Conservation (phyloP, 1,140 invertebrate genomes). For the Caenorhabditis remanei region DNA sequence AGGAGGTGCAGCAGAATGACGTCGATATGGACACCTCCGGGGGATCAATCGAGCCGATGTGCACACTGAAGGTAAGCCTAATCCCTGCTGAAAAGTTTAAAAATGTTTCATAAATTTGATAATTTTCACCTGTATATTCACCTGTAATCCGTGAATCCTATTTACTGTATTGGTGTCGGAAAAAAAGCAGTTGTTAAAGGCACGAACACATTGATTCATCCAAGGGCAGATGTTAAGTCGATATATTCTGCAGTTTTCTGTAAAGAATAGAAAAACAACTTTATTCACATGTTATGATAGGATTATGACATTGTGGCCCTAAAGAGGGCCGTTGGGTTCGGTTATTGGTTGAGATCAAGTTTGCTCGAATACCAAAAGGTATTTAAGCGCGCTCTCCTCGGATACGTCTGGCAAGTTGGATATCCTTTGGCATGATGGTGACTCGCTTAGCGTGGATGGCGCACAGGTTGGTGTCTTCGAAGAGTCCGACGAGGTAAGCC, state of each 20-base stretch:
- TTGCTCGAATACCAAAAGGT: constrained; percentile 5
- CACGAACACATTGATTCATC: no score
- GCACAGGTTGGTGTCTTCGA: constrained; percentile 92
- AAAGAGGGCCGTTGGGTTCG: constrained; percentile 71
- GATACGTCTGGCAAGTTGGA: constrained; percentile 87
- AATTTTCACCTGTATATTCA: no score
- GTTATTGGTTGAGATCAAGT: not conserved
- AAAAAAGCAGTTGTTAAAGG: no score
- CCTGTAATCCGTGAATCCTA: no score
- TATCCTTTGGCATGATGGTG: constrained; percentile 95
- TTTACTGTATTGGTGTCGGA: no score
- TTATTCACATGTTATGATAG: no score
- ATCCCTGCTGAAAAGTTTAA: no score
- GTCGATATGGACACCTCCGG: constrained; percentile 60
- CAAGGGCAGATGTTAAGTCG: no score
- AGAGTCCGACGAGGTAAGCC: constrained; percentile 88
- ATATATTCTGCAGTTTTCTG: no score
- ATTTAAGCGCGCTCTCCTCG: constrained; percentile 81
- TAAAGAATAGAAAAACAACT: no score
- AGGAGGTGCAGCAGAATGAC: not conserved
- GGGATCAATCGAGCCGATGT: constrained; percentile 9
- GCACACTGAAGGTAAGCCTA: no score
- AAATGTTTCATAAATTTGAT: no score
- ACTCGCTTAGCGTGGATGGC: constrained; percentile 93
- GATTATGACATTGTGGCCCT: constrained; percentile 71